Conservation (phyloP, 1,140 invertebrate genomes). For the Holcopasites calliopsidis region DNA sequence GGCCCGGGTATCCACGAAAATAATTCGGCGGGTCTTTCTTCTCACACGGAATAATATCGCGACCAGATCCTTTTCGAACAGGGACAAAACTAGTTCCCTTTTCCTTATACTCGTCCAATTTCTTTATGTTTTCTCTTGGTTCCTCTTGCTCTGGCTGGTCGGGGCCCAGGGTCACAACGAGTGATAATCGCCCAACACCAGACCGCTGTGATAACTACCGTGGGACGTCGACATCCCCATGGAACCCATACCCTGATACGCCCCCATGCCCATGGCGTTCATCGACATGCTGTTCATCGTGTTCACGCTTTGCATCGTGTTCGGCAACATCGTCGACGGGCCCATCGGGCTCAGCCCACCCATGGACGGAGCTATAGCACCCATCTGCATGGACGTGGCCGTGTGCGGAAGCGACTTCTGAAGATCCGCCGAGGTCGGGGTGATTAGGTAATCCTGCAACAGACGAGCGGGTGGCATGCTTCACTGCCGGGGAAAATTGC, state of each 20-base stretch:
- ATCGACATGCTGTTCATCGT: constrained; percentile 79
- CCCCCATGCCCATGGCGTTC: constrained; percentile 78
- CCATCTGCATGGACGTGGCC: constrained; percentile 79
- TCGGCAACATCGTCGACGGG: constrained; percentile 75
- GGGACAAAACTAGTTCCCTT: no score
- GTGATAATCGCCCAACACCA: constrained; percentile 78
- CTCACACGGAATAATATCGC: no score
- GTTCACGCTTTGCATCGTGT: constrained; percentile 76
- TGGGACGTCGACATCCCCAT: constrained; percentile 77
- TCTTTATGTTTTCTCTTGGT: constrained; percentile 75
- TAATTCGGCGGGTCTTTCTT: no score
- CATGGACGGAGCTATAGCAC: constrained; percentile 76
- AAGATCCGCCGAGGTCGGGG: constrained; percentile 75
- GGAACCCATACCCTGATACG: constrained; percentile 74
- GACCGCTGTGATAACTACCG: constrained; percentile 75
- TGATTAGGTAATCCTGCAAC: constrained; percentile 76
- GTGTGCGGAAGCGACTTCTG: constrained; percentile 77
- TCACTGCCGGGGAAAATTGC: no score
- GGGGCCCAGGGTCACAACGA: constrained; percentile 79
- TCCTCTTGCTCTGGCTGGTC: constrained; percentile 72
- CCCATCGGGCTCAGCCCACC: constrained; percentile 77
- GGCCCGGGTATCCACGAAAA: no score
- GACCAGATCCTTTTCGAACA: no score
- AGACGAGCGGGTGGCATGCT: constrained; percentile 15
- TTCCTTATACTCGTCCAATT: neutral